phyloP scores from a whole-genome alignment of 2,797 vertebrate genomes.

The Falco naumanni region DNA sequence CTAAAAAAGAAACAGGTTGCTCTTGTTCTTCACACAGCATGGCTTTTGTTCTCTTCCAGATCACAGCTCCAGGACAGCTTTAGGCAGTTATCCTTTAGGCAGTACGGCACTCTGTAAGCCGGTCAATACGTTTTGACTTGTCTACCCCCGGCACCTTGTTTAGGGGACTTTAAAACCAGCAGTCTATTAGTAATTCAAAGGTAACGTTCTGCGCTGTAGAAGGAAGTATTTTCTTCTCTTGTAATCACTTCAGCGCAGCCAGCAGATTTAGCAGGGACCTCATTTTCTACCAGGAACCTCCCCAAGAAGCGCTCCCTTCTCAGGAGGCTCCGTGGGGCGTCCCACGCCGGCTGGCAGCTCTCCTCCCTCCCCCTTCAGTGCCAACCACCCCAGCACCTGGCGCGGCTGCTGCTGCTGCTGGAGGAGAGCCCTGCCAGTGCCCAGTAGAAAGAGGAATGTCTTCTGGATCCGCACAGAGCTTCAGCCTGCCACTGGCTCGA shows the following conservation, averaged over 20 bases:
- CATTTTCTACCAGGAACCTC: background rate
- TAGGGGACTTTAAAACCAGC: background rate
- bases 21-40: background rate
- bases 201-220: background rate
- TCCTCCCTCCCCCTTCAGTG: background rate
- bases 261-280: background rate
- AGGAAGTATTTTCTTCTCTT: background rate
- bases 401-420: background rate
- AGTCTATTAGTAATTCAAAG: background rate
- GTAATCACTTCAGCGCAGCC: background rate
- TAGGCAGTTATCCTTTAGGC: background rate
- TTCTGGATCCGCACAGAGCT: background rate
- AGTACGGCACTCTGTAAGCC: background rate
- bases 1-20: background rate
- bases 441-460: background rate
- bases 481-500: background rate
- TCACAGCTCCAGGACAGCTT: background rate
- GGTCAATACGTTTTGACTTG: background rate
- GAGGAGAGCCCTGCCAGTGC: background rate
- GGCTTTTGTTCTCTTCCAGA: background rate
- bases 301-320: background rate
- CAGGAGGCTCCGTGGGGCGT: rapidly evolving
- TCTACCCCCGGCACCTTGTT: background rate
- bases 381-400: background rate
- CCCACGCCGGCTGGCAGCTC: background rate